A percentile compares a stretch with the other conserved stretches of the same genome.
phyloP scores from a whole-genome alignment of 1,140 invertebrate genomes.

The Anadara kagoshimensis region DNA sequence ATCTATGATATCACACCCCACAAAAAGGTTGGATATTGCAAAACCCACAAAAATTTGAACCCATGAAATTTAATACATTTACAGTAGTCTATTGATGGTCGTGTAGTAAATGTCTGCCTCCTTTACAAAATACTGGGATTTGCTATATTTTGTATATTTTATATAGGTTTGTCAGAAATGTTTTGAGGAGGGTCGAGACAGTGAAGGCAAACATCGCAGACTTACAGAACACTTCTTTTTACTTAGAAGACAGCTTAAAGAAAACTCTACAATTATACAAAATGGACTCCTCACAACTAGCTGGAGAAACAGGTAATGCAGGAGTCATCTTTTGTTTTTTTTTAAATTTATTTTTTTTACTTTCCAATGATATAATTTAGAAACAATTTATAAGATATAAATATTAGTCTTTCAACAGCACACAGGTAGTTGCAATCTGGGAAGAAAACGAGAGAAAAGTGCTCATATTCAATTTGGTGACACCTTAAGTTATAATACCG shows the following conservation, averaged over 20 bases:
- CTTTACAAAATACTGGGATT: too few relatives aligned
- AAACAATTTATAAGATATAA: background rate
- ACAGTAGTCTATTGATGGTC: too few relatives aligned
- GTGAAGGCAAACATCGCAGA: conserved; percentile 37
- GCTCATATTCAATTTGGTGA: background rate
- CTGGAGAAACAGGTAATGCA: conserved; percentile 44
- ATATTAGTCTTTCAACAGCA: background rate
- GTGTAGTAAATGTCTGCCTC: too few relatives aligned
- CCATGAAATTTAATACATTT: too few relatives aligned
- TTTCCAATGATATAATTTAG: background rate
- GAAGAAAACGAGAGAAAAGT: background rate
- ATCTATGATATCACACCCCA: too few relatives aligned
- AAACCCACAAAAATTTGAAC: too few relatives aligned
- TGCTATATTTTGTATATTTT: background rate
- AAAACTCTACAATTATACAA: background rate
- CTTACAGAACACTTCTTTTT: conserved; percentile 38
- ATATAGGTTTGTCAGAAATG: conserved; percentile 60
- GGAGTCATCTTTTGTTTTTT: background rate
- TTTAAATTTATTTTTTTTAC: background rate
- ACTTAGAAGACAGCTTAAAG: conserved; percentile 16
- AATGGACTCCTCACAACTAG: conserved; percentile 17
- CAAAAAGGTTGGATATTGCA: too few relatives aligned
- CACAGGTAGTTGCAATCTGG: background rate
- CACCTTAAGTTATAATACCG: too few relatives aligned
- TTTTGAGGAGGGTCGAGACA: conserved; percentile 56